Conservation (phyloP, 2,113 vertebrate genomes). For the Phyllostomus discolor region DNA sequence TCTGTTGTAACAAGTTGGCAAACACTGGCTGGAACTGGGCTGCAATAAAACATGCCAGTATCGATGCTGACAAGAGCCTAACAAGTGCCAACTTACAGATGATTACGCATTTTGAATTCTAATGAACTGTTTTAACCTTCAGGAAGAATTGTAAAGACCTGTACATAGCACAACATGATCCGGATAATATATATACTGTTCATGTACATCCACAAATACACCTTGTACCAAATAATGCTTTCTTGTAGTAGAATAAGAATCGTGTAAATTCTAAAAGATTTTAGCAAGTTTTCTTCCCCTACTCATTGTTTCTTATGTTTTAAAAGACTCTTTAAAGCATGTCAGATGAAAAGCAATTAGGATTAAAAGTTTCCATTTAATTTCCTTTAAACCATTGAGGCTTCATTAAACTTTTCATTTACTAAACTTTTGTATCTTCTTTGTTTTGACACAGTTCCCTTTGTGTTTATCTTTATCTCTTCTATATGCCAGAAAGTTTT, state of each 20-base stretch:
- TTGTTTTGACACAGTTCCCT: constrained; percentile 74
- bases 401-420: constrained; percentile 80
- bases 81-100: constrained; percentile 96
- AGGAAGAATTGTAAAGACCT: constrained; percentile 99
- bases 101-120: constrained; percentile 90
- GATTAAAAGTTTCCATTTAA: constrained; percentile 75
- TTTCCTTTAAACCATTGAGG: constrained; percentile 79
- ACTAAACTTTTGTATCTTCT: constrained; percentile 79
- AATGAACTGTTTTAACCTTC: constrained; percentile 99
- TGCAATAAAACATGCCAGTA: constrained; percentile 95
- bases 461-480: constrained; percentile 62
- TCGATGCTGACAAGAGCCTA: constrained; percentile 92
- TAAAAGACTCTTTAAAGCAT: constrained; percentile 81
- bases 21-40: constrained; percentile 93
- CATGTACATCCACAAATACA: constrained; percentile 81
- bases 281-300: constrained; percentile 84
- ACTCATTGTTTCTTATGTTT: constrained; percentile 83
- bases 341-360: constrained; percentile 81
- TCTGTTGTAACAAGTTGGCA: constrained; percentile 92
- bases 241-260: constrained; percentile 90
- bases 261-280: constrained; percentile 89
- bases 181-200: constrained; percentile 97
- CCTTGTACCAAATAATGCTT: constrained; percentile 97
- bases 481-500: constrained; percentile 67
- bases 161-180: constrained; percentile 99